Evolutionary conservation across 1,140 invertebrate species (phyloP).

Genomic region (Ips typographus): DNA sequence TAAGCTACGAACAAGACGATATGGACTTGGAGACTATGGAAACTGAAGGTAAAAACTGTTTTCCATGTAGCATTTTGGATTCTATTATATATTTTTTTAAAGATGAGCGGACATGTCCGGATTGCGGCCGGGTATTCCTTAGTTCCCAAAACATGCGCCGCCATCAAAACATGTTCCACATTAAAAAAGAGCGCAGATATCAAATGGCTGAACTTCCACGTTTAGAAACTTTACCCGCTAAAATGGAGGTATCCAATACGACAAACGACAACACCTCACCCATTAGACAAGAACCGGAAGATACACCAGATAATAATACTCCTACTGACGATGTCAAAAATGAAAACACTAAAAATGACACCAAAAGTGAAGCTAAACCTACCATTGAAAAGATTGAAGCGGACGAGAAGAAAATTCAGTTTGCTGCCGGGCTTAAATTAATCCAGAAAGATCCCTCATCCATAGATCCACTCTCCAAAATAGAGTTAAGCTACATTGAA

Average conservation of each 20-base stretch:
- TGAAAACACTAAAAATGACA: background rate
- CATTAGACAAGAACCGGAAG: background rate
- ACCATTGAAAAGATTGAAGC: conserved; percentile 1
- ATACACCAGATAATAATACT: background rate
- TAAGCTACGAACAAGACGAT: background rate
- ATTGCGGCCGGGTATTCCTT: conserved; percentile 41
- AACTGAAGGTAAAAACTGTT: conserved; percentile 10
- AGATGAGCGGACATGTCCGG: conserved; percentile 21
- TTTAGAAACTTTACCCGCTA: background rate
- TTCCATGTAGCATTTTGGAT: background rate
- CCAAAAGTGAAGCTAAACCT: background rate
- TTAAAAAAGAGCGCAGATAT: conserved; percentile 17
- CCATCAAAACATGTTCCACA: conserved; percentile 33
- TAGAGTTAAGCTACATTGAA: conserved; percentile 47
- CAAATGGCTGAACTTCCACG: conserved; percentile 28
- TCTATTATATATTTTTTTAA: background rate
- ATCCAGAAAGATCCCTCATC: conserved; percentile 38
- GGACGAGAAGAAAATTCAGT: conserved; percentile 45
- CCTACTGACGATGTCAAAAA: background rate
- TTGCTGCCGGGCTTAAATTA: conserved; percentile 46
- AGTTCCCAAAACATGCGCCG: conserved; percentile 36
- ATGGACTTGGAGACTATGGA: conserved; percentile 3
- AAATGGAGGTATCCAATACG: background rate
- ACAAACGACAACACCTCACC: background rate
- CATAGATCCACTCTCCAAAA: conserved; percentile 41